Evolutionary conservation across 2,888 invertebrate species (phyloP).

Genomic region (Drosophila monieri): DNA sequence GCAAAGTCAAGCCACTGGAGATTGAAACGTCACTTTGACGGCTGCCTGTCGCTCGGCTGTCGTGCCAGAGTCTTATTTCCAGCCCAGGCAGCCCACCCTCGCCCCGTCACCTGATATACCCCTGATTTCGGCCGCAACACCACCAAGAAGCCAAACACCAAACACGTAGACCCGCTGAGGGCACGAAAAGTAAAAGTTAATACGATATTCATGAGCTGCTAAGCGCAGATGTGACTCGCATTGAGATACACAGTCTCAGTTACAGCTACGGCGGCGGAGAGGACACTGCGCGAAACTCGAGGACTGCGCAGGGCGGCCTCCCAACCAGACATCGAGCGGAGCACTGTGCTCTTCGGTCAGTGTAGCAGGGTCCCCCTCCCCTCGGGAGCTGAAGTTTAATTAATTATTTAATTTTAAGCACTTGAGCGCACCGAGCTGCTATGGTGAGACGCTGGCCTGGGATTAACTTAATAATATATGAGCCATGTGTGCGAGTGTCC

Average conservation of each 20-base stretch:
- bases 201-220: constrained; percentile 81
- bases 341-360: not conserved
- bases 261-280: constrained; percentile 10
- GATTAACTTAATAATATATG: constrained; percentile 80
- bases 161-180: constrained; percentile 47
- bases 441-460: constrained; percentile 61
- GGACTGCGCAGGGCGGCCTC: constrained; percentile 9
- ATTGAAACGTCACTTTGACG: constrained; percentile 10
- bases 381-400: constrained; percentile 63
- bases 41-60: constrained; percentile 18
- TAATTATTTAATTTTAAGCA: constrained; percentile 79
- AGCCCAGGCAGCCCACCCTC: not conserved
- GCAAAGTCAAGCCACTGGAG: not conserved
- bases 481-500: constrained; percentile 50
- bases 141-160: constrained; percentile 35
- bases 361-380: not conserved
- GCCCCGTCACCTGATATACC: not conserved
- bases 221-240: constrained; percentile 80
- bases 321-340: not conserved
- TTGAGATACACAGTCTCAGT: constrained; percentile 62
- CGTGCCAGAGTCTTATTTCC: constrained; percentile 10
- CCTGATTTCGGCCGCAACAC: constrained; percentile 3
- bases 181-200: constrained; percentile 72
- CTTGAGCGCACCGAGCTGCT: constrained; percentile 71
- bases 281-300: not conserved